Conservation (phyloP, 2,888 invertebrate species). For the Gymnocheta viridis region DNA sequence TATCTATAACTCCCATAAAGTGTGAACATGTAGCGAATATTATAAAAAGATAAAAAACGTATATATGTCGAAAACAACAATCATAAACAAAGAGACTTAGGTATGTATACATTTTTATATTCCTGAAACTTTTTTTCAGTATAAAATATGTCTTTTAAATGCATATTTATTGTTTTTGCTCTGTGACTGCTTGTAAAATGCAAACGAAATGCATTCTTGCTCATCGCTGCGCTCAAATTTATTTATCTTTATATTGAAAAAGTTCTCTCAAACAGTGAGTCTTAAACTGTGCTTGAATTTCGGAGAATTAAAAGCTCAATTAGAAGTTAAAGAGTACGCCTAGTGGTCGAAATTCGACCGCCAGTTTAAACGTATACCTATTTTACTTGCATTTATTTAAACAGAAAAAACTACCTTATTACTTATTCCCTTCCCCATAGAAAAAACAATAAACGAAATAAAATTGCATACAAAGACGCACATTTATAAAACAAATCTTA, state of each 20-base stretch:
- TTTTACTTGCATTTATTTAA: too few species aligned
- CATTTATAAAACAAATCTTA: too few species aligned
- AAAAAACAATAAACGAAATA: too few species aligned
- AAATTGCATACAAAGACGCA: too few species aligned
- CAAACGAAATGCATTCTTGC: constrained; percentile 53
- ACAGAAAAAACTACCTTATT: too few species aligned
- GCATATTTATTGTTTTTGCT: constrained; percentile 23
- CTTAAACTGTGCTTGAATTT: constrained; percentile 2
- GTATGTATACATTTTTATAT: constrained; percentile 22
- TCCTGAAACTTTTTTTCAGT: neutral
- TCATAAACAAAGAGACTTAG: constrained; percentile 24
- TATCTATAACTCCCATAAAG: constrained; percentile 65
- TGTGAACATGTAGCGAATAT: constrained; percentile 59
- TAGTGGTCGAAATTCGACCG: too few species aligned
- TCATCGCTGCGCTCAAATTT: constrained; percentile 33
- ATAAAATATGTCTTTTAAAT: constrained; percentile 24
- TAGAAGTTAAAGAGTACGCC: neutral
- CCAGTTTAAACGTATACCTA: too few species aligned
- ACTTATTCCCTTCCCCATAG: too few species aligned
- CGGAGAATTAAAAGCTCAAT: neutral
- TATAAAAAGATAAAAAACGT: constrained; percentile 40
- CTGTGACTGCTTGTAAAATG: constrained; percentile 33
- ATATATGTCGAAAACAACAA: neutral
- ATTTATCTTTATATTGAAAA: neutral
- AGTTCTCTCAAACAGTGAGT: constrained; percentile 45